Base-by-base conservation (phyloP, 2,888 invertebrate genomes). In the Drosophila eohydei region DNA sequence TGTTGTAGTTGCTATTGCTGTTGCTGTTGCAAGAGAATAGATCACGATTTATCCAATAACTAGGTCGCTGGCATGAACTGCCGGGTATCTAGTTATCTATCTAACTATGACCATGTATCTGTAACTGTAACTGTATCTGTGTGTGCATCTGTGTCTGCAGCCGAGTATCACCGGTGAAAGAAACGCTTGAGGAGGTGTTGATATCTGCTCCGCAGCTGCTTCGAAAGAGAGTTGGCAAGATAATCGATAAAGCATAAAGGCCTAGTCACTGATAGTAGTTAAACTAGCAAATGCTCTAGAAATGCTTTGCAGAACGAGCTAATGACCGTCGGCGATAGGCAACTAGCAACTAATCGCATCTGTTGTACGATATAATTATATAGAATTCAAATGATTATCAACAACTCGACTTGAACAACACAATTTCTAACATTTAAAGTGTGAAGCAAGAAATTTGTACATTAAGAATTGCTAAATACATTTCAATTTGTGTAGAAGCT, bases 21-120 rank as follows among this genome's bases (percentile, higher is more conserved):
- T 30, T 55, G 36, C 30, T 51, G 36, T 36, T 55, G 44, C 43
- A 59, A 32, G 63, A 65, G 73, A 73, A 70, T 79, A 79, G 63
- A 79, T 79, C 79, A 76, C 76, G 79, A 74, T 71, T 74, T 65
- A 64, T 57, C 36, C 55, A 65, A 75, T 56, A 75, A 54, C 72
- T 76, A 71, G 75, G 75, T 76, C 75, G 75, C 63, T 60, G 43
- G 74, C 58, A 62, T 71, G 71, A 74, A 74, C 66, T 26, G 61
- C 44, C 41, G 40, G 50, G 28, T 51, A 38, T 48, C 56, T 50
- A 36, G 2, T 12, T 12, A 26, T 30, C 28, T 38, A 38, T 30
- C 46, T 48, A 30, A 4, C 46, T 9, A 30, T 40, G 36, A 3
- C n/a, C 16, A 9, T 57, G 48, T 50, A 32, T 56, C 44, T 55